These are phyloP conservation scores for Parnassius smintheus DNA, from an alignment of 2,888 invertebrate species.

Conservation along the genomic window DNA sequence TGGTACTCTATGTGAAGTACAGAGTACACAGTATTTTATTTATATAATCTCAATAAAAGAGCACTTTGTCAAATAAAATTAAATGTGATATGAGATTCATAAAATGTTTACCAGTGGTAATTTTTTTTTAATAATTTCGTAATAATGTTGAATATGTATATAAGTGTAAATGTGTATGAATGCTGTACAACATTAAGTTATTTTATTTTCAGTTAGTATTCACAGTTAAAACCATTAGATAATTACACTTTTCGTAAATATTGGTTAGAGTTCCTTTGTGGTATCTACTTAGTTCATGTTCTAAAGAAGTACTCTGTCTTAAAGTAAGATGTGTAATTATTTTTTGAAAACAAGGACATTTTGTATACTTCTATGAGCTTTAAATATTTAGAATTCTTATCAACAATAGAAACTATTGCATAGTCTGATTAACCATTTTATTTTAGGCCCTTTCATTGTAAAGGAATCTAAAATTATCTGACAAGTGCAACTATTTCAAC, in stretches of 20 bases:
- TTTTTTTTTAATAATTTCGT: constrained; percentile 32
- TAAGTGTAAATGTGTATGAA: constrained; percentile 39
- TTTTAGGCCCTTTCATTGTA: no score
- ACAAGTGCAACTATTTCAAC: background rate
- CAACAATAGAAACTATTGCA: no score
- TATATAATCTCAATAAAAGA: background rate
- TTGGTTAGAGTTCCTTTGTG: background rate
- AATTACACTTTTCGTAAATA: background rate
- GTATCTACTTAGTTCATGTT: background rate
- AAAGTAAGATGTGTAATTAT: no score
- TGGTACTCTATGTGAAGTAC: background rate
- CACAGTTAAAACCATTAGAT: background rate
- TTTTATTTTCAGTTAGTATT: constrained; percentile 41
- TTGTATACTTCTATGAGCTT: no score
- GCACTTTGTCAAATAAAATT: background rate
- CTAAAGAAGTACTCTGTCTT: no score
- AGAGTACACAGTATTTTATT: background rate
- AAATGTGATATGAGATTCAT: background rate
- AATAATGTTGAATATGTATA: constrained; percentile 30
- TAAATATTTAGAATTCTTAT: no score
- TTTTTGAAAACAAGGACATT: no score
- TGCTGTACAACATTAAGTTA: constrained; percentile 32
- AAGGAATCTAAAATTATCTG: no score
- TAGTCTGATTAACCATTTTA: no score
- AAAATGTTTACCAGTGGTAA: background rate